These are phyloP conservation scores for Acanthochromis polyacanthus DNA, from an alignment of 2,113 vertebrate genomes.

Conservation along the genomic window DNA sequence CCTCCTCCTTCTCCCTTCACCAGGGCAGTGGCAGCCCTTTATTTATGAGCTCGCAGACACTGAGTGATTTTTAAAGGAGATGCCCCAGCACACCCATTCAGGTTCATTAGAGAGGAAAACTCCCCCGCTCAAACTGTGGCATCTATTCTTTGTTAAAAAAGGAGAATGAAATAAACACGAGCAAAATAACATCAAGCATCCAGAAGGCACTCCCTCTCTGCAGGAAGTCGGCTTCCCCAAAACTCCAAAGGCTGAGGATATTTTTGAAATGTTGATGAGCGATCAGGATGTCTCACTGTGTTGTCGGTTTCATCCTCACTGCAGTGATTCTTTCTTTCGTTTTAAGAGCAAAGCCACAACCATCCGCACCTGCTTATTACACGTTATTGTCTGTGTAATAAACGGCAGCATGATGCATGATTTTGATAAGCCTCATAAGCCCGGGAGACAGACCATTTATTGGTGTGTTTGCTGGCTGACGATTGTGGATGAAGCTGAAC, in stretches of 20 bases:
- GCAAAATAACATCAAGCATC: conserved; percentile 43
- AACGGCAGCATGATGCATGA: conserved; percentile 22
- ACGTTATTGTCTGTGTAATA: conserved; percentile 13
- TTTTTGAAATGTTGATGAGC: conserved; percentile 41
- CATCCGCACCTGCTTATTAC: conserved; percentile 13
- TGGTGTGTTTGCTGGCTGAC: conserved; percentile 37
- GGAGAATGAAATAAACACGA: conserved; percentile 18
- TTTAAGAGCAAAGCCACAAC: conserved; percentile 17
- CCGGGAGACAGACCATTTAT: conserved; percentile 33
- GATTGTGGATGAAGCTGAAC: conserved; percentile 57
- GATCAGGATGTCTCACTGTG: conserved; percentile 26
- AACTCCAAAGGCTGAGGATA: conserved; percentile 46
- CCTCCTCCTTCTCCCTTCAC: conserved; percentile 4
- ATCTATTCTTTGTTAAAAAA: conserved; percentile 20
- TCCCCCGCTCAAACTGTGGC: conserved; percentile 25
- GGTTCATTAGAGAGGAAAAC: conserved; percentile 34
- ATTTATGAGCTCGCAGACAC: conserved; percentile 53
- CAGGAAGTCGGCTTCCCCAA: conserved; percentile 53
- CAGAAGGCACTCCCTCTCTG: conserved; percentile 43
- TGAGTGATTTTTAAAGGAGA: conserved; percentile 35
- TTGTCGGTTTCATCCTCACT: conserved; percentile 33
- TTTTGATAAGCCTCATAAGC: conserved; percentile 36
- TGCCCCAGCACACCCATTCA: conserved; percentile 19
- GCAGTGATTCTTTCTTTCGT: conserved; percentile 40
- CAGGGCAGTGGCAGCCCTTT: conserved; percentile 2